Percentiles rank a stretch among this genome's conserved stretches.
These are phyloP conservation scores for Encarsia formosa DNA, from an alignment of 2,888 invertebrate species.

Conservation along the genomic window DNA sequence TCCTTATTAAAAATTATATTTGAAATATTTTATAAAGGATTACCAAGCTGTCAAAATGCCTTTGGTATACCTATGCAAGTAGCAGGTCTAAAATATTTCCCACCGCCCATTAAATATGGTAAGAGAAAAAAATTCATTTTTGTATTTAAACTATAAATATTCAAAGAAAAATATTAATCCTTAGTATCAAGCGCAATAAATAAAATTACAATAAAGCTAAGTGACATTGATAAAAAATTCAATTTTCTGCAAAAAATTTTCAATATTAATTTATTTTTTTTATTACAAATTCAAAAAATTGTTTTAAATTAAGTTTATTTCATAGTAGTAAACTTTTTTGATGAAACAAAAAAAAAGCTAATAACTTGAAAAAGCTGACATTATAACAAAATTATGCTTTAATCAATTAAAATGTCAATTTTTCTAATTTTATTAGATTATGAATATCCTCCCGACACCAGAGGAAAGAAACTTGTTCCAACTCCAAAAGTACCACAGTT, in stretches of 20 bases:
- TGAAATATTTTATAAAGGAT: not conserved
- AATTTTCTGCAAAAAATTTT: too few species aligned
- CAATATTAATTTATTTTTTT: constrained; percentile 9
- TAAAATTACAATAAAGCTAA: too few species aligned
- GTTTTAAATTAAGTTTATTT: constrained; percentile 4
- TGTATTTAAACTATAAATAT: constrained; percentile 18
- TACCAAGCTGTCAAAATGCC: constrained; percentile 3
- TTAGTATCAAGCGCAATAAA: too few species aligned
- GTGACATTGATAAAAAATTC: too few species aligned
- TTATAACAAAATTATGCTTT: constrained; percentile 10
- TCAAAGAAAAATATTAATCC: not conserved
- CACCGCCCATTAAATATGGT: constrained; percentile 65
- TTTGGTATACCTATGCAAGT: constrained; percentile 33
- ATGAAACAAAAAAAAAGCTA: not conserved
- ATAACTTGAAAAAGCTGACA: not conserved
- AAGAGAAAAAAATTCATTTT: too few species aligned
- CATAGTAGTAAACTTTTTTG: not conserved
- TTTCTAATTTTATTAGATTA: constrained; percentile 35
- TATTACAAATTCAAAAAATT: constrained; percentile 1
- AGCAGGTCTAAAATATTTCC: constrained; percentile 67
- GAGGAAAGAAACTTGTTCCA: constrained; percentile 65
- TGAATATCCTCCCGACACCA: constrained; percentile 45
- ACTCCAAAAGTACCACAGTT: constrained; percentile 71
- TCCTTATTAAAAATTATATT: too few species aligned
- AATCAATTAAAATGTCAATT: constrained; percentile 4